These are phyloP conservation scores for Epizoanthus stellaris DNA, from an alignment of 92 coral and sea anemone species.

Conservation along the genomic window DNA sequence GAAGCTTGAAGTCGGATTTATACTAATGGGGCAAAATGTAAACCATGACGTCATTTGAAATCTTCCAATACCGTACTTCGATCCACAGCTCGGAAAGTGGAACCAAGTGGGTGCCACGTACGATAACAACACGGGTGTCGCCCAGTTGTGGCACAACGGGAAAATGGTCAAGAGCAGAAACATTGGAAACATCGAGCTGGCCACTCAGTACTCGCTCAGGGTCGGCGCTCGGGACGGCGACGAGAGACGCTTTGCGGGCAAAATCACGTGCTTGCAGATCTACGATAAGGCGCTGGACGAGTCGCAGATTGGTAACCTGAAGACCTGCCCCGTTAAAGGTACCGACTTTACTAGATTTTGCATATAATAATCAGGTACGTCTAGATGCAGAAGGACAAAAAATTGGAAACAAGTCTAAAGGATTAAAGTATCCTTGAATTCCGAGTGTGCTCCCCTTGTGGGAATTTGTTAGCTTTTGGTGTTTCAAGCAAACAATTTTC, in stretches of 20 bases:
- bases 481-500: too few relatives aligned
- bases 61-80: not conserved
- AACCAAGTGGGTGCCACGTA: slow-evolving; percentile 99
- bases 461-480: too few relatives aligned
- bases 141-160: slow-evolving; percentile 98
- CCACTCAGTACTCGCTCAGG: slow-evolving; percentile 94
- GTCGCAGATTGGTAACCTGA: slow-evolving; percentile 92
- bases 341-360: not conserved
- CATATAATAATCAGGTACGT: not conserved
- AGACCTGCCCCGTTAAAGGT: slow-evolving; percentile 93
- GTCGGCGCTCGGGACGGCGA: slow-evolving; percentile 95
- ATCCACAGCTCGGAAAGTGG: slow-evolving; percentile 83
- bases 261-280: slow-evolving; percentile 93
- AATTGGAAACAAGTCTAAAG: too few relatives aligned
- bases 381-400: too few relatives aligned
- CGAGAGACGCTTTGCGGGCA: slow-evolving; percentile 87
- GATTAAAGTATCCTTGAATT: too few relatives aligned
- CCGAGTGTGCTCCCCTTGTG: too few relatives aligned
- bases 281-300: slow-evolving; percentile 90
- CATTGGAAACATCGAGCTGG: slow-evolving; percentile 89
- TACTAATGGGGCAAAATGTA: too few relatives aligned
- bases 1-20: too few relatives aligned
- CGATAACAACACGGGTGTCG: slow-evolving; percentile 97
- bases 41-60: too few relatives aligned
- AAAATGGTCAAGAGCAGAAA: slow-evolving; percentile 99